Base-by-base conservation (phyloP, 2,888 invertebrate species). In the Strigamia maritima region DNA sequence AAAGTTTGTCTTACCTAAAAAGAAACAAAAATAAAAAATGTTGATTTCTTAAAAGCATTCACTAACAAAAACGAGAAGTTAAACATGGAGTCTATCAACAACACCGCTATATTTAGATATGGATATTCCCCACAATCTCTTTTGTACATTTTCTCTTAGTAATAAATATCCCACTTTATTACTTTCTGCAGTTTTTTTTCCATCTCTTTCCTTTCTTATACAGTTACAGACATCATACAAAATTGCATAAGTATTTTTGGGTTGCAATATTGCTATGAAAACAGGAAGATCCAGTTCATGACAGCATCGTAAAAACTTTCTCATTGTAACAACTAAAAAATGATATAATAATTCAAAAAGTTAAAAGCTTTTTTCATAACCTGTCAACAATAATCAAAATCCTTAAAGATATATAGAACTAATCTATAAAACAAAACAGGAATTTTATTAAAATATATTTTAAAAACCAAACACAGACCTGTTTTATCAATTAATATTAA, bases 211-310 rank as follows among this genome's bases (percentile, higher is more conserved):
- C n/a, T 28, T 16, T 70, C n/a, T n/a, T 70, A 70, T 19, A 44
- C 16, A 54, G 16, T 54, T 19, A 28, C 26, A 26, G 70, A 70
- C 70, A 24, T 24, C 26, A 26, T 70, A 26, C 26, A 70, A 70
- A 70, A 70, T 70, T 70, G 70, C 70, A 28, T 28, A 28, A 70
- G 70, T 70, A 70, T 70, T 70, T 70, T 70, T 28, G 54, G 70
- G 70, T 70, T 70, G 70, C 70, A 70, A 70, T 70, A 28, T 70
- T 28, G 70, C 70, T 26, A 28, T 70, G 70, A 70, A 70, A 70
- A 70, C 70, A 70, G 70, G 70, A 70, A 70, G 70, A 26, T 70
- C 70, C 70, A 70, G 70, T 28, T 70, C 70, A 28, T 70, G 70
- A 70, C 70, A 28, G 26, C 4, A 28, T 26, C 70, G 14, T 70